Percentiles rank a stretch among this genome's conserved stretches.
Conservation (phyloP, 1,140 invertebrate species). For the Ylistrum balloti region DNA sequence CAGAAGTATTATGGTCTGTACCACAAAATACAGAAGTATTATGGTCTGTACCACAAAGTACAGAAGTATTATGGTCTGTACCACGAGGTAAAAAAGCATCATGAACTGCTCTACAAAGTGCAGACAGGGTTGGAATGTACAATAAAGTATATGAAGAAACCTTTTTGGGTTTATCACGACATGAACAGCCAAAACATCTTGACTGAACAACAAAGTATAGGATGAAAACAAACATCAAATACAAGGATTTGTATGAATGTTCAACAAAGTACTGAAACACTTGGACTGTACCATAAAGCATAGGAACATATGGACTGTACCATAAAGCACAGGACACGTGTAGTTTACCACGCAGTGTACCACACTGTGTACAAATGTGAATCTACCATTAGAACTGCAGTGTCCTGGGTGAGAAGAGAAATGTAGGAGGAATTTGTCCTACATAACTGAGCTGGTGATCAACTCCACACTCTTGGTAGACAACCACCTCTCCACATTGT, state of each 20-base stretch:
- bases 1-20: not conserved
- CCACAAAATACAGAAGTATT: not conserved
- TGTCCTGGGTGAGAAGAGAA: not conserved
- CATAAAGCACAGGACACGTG: not conserved
- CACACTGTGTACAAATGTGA: not conserved
- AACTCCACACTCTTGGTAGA: not conserved
- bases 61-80: not conserved
- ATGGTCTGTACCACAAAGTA: not conserved
- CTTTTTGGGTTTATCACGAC: no score
- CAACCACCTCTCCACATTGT: slow-evolving; percentile 5
- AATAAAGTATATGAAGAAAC: not conserved
- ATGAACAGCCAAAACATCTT: no score
- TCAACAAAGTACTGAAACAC: not conserved
- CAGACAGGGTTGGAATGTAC: not conserved
- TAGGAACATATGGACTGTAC: not conserved
- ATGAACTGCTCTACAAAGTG: no score
- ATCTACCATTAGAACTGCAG: not conserved
- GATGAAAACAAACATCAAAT: no score
- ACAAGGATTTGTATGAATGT: not conserved
- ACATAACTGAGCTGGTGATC: slow-evolving; percentile 5
- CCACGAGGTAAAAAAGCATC: not conserved
- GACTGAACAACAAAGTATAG: no score
- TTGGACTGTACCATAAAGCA: not conserved
- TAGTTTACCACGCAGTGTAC: no score
- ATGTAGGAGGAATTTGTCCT: not conserved